These are phyloP conservation scores for Carlito syrichta DNA, from an alignment of 2,113 vertebrate genomes.

Conservation along the genomic window DNA sequence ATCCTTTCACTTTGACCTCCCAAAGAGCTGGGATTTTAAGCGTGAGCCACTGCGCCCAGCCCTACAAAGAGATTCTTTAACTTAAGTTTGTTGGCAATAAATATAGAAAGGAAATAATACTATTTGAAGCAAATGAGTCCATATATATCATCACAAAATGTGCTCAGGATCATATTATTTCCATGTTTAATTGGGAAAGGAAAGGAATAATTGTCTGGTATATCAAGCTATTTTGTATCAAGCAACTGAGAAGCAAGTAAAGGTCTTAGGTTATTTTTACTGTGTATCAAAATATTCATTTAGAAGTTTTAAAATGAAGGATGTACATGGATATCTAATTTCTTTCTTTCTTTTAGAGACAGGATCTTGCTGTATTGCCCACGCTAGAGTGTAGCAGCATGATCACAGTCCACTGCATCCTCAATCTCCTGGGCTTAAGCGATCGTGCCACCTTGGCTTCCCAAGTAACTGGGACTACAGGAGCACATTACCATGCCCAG, in stretches of 20 bases:
- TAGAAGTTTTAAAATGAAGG: background rate
- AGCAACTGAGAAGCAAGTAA: background rate
- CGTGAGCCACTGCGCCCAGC: too few relatives aligned
- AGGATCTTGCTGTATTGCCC: background rate
- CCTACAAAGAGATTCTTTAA: slow-evolving; percentile 45
- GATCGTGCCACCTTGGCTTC: background rate
- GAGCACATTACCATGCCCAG: too few relatives aligned
- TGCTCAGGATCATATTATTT: background rate
- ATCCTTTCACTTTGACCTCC: too few relatives aligned
- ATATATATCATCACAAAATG: background rate
- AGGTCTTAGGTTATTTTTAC: background rate
- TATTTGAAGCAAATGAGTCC: slow-evolving; percentile 13
- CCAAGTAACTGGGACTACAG: background rate
- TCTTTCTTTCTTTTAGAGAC: background rate
- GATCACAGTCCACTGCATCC: background rate
- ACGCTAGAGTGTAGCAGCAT: background rate
- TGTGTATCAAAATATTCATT: background rate
- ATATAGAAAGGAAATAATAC: slow-evolving; percentile 19
- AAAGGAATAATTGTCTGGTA: background rate
- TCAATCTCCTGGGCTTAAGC: background rate
- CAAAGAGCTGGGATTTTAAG: too few relatives aligned
- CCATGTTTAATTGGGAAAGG: background rate
- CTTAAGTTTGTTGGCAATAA: slow-evolving; percentile 51
- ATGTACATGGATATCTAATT: background rate
- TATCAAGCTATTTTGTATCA: background rate